Conservation (phyloP, 37 sponge, comb jelly and placozoan species). For the Halichondria panicea region DNA sequence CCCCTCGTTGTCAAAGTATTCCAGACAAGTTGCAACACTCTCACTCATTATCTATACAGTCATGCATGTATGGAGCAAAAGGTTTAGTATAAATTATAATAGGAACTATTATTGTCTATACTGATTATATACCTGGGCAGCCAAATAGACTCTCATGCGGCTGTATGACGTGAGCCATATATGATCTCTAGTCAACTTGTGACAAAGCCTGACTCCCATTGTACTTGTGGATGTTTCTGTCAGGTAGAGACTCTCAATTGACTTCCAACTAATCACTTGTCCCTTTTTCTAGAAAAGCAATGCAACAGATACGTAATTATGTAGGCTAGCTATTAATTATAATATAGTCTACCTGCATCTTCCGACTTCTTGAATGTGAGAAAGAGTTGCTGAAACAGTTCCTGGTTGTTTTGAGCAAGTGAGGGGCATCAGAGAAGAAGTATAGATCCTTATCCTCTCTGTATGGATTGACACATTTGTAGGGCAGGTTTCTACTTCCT, state of each 20-base stretch:
- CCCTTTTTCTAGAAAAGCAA: constrained; percentile 1
- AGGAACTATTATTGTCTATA: neutral
- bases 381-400: constrained; percentile 21
- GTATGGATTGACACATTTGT: constrained; percentile 18
- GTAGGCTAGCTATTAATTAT: neutral
- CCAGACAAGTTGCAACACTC: constrained; percentile 12
- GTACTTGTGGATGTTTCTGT: neutral
- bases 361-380: neutral
- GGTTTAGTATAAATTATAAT: neutral
- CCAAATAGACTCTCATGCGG: constrained; percentile 25
- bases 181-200: constrained; percentile 32
- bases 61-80: too few relatives aligned
- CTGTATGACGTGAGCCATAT: constrained; percentile 16
- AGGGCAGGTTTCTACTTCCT: neutral
- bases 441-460: neutral
- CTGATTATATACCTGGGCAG: constrained; percentile 36
- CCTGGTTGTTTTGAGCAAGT: constrained; percentile 6
- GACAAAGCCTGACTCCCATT: constrained; percentile 1
- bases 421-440: constrained; percentile 27
- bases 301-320: neutral
- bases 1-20: neutral
- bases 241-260: constrained; percentile 11
- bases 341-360: neutral
- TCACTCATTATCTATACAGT: constrained; percentile 27
- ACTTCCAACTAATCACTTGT: constrained; percentile 9